Evolutionary conservation across 2,113 vertebrate species (phyloP).

Genomic region (Esox niger): DNA sequence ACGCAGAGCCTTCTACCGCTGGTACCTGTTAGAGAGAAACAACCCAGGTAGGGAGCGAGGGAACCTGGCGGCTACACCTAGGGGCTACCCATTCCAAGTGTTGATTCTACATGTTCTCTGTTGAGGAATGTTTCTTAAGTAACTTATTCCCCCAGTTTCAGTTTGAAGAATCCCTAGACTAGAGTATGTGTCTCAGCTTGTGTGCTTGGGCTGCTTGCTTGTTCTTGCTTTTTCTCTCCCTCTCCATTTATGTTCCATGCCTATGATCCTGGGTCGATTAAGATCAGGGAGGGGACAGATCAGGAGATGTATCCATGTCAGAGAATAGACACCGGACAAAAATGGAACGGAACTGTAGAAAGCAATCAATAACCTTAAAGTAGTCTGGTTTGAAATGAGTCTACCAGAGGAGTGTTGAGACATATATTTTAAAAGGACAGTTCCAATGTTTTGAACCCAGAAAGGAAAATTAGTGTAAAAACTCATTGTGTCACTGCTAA

Average conservation of each 20-base stretch:
- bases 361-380: conserved; percentile 51
- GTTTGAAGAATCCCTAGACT: too few species aligned
- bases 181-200: conserved; percentile 2
- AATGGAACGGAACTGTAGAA: conserved; percentile 52
- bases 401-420: too few species aligned
- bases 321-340: conserved; percentile 43
- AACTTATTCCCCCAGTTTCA: too few species aligned
- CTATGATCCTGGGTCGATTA: conserved; percentile 34
- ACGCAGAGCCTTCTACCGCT: conserved; percentile 79
- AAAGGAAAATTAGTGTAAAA: too few species aligned
- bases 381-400: conserved; percentile 52
- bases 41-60: conserved; percentile 67
- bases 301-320: conserved; percentile 41
- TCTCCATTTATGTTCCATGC: conserved; percentile 30
- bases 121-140: too few species aligned
- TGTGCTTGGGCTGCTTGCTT: conserved; percentile 27
- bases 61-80: background rate
- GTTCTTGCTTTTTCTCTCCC: conserved; percentile 42
- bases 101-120: too few species aligned
- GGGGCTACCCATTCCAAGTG: background rate
- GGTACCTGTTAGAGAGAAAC: conserved; percentile 81
- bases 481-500: too few species aligned
- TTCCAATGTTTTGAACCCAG: too few species aligned
- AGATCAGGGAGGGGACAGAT: conserved; percentile 51
- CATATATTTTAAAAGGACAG: too few species aligned